A percentile compares a stretch with the other conserved stretches of the same genome.
Conservation (phyloP, 2,797 vertebrate genomes). For the Saxicola maurus region DNA sequence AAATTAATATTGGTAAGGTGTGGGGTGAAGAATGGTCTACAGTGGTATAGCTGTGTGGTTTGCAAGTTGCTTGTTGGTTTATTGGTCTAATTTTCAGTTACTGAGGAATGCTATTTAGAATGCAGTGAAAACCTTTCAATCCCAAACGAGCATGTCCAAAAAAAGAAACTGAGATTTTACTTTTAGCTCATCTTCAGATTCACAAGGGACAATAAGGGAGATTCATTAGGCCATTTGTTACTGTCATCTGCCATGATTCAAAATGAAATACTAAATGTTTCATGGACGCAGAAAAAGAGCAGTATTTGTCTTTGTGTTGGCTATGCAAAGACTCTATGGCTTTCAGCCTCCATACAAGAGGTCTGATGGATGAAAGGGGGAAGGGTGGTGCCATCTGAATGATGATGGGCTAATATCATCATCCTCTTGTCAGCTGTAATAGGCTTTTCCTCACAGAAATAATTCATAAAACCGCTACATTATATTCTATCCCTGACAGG, state of each 20-base stretch:
- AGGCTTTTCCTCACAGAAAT: slow-evolving; percentile 99
- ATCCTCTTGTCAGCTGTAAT: slow-evolving; percentile 99
- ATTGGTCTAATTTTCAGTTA: slow-evolving; percentile 52
- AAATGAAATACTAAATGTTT: slow-evolving; percentile 99
- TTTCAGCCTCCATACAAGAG: slow-evolving; percentile 83
- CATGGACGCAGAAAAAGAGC: slow-evolving; percentile 96
- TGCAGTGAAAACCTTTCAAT: slow-evolving; percentile 18
- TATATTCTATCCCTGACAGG: slow-evolving; percentile 96
- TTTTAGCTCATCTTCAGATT: slow-evolving; percentile 90
- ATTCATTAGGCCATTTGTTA: slow-evolving; percentile 99
- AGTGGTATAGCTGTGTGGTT: background rate
- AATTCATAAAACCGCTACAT: slow-evolving; percentile 98
- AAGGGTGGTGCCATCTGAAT: slow-evolving; percentile 95
- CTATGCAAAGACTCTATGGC: slow-evolving; percentile 78
- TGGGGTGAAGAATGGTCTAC: background rate
- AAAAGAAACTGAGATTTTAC: slow-evolving; percentile 83
- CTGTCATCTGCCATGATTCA: slow-evolving; percentile 94
- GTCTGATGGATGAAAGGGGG: slow-evolving; percentile 96
- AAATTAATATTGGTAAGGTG: background rate
- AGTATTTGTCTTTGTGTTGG: slow-evolving; percentile 98
- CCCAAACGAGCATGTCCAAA: slow-evolving; percentile 31
- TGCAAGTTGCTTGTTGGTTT: slow-evolving; percentile 25
- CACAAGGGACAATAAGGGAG: slow-evolving; percentile 92
- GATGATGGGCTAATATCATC: slow-evolving; percentile 99
- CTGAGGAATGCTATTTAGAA: slow-evolving; percentile 30